Evolutionary conservation across 2,113 vertebrate genomes (phyloP).

Genomic region (Grammomys dolichurus): DNA sequence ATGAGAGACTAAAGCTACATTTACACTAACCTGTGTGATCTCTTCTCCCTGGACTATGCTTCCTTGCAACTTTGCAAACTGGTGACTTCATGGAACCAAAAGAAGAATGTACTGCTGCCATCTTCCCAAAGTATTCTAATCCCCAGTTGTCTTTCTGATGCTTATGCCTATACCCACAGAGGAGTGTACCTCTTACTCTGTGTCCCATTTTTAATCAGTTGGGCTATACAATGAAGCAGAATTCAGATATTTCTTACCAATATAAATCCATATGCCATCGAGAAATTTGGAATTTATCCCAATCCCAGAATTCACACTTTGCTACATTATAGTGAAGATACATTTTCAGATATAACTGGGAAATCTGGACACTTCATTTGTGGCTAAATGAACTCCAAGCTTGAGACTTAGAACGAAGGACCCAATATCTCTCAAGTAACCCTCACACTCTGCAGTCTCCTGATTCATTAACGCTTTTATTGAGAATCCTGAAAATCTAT

Average conservation of each 20-base stretch:
- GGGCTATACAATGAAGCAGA: neutral
- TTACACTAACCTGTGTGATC: neutral
- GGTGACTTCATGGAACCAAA: neutral
- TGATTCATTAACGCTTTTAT: slow-evolving; percentile 60
- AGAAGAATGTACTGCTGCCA: neutral
- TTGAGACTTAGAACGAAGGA: neutral
- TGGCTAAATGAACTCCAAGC: neutral
- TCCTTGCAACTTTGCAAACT: neutral
- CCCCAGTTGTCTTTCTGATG: neutral
- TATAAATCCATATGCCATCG: neutral
- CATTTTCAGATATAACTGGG: neutral
- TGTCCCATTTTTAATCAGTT: neutral
- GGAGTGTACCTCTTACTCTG: neutral
- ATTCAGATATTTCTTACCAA: neutral
- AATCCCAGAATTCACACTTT: neutral
- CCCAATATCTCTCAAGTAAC: neutral
- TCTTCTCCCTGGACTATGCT: neutral
- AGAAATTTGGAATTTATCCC: neutral
- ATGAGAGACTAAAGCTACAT: too few species aligned
- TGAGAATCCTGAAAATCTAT: slow-evolving; percentile 44
- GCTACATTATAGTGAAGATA: neutral
- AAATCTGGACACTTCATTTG: neutral
- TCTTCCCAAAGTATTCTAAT: neutral
- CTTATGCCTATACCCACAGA: too few species aligned
- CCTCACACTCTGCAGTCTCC: neutral